Base-by-base conservation (phyloP, 2,888 invertebrate genomes). In the Acholoe squamosa region DNA sequence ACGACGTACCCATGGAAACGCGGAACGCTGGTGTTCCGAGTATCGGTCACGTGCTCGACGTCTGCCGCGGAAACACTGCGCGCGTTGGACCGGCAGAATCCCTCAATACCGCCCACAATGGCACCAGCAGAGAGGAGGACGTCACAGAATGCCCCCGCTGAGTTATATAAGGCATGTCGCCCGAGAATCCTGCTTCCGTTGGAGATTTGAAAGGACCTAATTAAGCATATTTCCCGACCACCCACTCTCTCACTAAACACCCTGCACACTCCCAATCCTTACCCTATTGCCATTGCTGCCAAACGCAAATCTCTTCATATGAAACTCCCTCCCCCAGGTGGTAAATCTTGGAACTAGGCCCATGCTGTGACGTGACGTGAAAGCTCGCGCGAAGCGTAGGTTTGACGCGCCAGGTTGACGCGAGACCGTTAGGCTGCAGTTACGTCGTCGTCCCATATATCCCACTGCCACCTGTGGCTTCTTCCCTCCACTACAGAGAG, bases 51-150 rank as follows among this genome's bases (percentile, higher is more conserved):
- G 80, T 80, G 80, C 16, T 34, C 43, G 34, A 16, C 43, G 80
- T 43, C 43, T 80, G 33, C 16, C 61, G 3, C 28, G 71, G 43
- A 80, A 80, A 80, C 80, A 80, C 34, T 12, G 43, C 80, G 43
- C 16, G 16, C 80, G 80, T n/a, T 80, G 80, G 25, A 25, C n/a
- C 80, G 80, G 33, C 34, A 22, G 33, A 80, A n/a, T 80, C 34
- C 80, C 80, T 80, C 80, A 80, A 80, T 80, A 34, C 34, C 80
- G 80, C 34, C 80, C 80, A 80, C 80, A 80, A 80, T 80, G 43
- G 76, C 76, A 34, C 14, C 33, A 80, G 22, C 43, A 34, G 80
- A 16, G 22, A 25, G 80, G 34, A 43, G 5, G 19, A n/a, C 19
- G 80, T 80, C 43, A 16, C 33, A n/a, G n/a, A 19, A 43, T 34